phyloP scores from a whole-genome alignment of 2,113 vertebrate species.

The Galeopterus variegatus region DNA sequence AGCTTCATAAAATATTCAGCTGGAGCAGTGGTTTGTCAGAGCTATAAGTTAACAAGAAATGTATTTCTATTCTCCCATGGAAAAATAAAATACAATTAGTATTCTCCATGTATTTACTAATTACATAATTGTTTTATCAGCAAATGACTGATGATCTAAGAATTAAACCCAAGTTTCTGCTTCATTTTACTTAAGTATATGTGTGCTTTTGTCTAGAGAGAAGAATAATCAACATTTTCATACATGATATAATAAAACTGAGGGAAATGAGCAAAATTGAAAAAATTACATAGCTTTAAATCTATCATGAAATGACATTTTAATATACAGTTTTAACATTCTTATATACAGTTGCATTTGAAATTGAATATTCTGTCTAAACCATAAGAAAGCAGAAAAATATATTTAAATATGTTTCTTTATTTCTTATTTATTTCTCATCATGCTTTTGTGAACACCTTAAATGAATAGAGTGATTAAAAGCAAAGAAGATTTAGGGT shows the following conservation, averaged over 20 bases:
- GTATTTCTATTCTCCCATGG: slow-evolving; percentile 39
- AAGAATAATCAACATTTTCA: background rate
- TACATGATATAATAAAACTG: background rate
- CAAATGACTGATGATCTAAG: background rate
- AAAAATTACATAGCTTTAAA: background rate
- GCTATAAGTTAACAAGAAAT: slow-evolving; percentile 70
- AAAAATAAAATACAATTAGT: slow-evolving; percentile 71
- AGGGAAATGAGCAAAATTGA: background rate
- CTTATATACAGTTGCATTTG: background rate
- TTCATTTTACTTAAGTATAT: background rate
- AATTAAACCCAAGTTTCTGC: background rate
- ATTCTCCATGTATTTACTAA: background rate
- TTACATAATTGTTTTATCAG: slow-evolving; percentile 1
- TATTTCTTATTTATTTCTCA: background rate
- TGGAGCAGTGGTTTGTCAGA: slow-evolving; percentile 67
- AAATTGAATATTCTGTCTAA: slow-evolving; percentile 12
- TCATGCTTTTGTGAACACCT: background rate
- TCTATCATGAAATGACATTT: background rate
- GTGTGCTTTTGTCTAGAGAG: background rate
- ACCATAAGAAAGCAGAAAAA: background rate
- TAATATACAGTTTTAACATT: background rate
- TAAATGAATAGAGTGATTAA: background rate
- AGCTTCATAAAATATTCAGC: slow-evolving; percentile 79
- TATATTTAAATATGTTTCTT: background rate
- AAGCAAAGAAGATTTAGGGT: background rate